phyloP scores from a whole-genome alignment of 2,113 vertebrate genomes.

The Cinclus mexicanus region DNA sequence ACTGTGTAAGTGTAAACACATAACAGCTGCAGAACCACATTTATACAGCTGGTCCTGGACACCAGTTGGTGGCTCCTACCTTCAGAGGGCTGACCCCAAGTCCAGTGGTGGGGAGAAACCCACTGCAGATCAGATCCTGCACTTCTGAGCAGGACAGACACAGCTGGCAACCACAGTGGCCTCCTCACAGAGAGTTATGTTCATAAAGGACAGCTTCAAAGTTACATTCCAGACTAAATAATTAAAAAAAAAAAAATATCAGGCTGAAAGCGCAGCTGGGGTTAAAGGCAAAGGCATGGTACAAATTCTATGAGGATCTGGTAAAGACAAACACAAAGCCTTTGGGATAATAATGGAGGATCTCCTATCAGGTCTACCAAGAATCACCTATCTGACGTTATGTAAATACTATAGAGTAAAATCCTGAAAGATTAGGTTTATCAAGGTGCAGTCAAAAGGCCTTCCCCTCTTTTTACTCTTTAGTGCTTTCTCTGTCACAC shows the following conservation, averaged over 20 bases:
- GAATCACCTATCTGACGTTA: background rate
- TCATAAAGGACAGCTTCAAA: background rate
- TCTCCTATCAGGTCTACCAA: background rate
- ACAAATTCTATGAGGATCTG: background rate
- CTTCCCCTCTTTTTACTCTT: background rate
- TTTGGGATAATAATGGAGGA: background rate
- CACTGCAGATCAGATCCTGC: background rate
- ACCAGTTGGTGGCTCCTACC: background rate
- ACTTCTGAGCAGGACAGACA: background rate
- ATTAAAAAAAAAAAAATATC: background rate
- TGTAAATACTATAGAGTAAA: background rate
- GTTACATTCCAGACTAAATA: background rate
- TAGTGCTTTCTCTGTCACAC: background rate
- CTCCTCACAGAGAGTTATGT: background rate
- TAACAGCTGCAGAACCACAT: background rate
- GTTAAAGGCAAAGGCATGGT: background rate
- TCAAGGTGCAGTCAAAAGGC: background rate
- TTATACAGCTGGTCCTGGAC: background rate
- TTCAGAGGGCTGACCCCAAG: background rate
- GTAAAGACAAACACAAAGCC: background rate
- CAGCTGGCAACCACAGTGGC: background rate
- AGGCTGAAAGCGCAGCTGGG: background rate
- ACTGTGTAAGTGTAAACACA: background rate
- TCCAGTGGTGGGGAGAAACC: background rate
- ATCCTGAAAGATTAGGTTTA: background rate